Evolutionary conservation across 1,140 invertebrate genomes (phyloP).

Genomic region (Drosophila repleta): DNA sequence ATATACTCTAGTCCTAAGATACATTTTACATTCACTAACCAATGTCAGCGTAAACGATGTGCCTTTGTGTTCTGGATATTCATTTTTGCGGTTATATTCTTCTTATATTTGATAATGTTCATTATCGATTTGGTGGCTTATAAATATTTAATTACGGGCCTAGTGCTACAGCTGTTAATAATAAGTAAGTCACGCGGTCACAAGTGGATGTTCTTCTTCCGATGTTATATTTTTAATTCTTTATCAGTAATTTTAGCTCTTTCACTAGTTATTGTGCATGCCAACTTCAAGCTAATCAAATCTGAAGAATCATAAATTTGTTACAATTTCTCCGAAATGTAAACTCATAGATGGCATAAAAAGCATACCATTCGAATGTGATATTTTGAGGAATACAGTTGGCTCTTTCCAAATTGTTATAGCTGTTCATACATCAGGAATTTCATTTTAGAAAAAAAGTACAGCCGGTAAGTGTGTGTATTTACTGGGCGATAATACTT

Average conservation of each 20-base stretch:
- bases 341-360: not conserved
- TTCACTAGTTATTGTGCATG: conserved; percentile 30
- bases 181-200: conserved; percentile 13
- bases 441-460: not conserved
- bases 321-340: not conserved
- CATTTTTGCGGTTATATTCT: conserved; percentile 12
- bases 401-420: not conserved
- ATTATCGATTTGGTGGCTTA: not conserved
- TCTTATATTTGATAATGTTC: conserved; percentile 18
- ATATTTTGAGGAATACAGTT: conserved; percentile 6
- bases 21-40: no score
- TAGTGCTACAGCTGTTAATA: conserved; percentile 13
- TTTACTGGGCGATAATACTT: not conserved
- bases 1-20: not conserved
- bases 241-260: conserved; percentile 31
- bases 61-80: conserved; percentile 42
- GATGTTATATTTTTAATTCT: not conserved
- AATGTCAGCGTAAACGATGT: conserved; percentile 23
- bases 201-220: no score
- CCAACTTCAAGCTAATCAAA: conserved; percentile 22
- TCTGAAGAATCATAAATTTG: not conserved
- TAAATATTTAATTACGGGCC: not conserved
- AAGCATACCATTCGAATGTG: not conserved
- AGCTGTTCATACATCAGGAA: not conserved
- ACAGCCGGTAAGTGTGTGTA: no score